Percentiles rank a stretch among this genome's conserved stretches.
These are phyloP conservation scores for Scaptomyza montana DNA, from an alignment of 1,140 invertebrate genomes.

Conservation along the genomic window DNA sequence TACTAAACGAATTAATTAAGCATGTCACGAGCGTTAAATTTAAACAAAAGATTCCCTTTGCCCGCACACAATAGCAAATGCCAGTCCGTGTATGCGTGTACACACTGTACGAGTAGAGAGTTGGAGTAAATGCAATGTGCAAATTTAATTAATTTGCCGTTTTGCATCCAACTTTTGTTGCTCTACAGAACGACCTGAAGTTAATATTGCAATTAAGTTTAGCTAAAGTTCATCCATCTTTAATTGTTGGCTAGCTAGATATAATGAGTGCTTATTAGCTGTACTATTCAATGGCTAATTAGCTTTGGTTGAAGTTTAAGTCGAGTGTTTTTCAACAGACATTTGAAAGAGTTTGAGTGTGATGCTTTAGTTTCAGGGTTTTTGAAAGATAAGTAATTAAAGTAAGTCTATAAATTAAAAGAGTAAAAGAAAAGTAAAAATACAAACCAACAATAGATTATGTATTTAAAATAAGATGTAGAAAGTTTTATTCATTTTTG, in stretches of 20 bases:
- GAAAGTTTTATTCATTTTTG: too few species aligned
- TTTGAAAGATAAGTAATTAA: too few species aligned
- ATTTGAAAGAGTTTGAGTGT: too few species aligned
- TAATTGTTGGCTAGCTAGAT: conserved; percentile 56
- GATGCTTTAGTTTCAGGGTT: too few species aligned
- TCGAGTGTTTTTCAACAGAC: too few species aligned
- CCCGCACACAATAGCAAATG: conserved; percentile 26
- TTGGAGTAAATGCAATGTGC: conserved; percentile 64
- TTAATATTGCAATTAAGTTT: conserved; percentile 71
- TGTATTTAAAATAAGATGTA: too few species aligned
- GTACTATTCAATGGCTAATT: conserved; percentile 10
- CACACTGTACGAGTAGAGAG: conserved; percentile 23
- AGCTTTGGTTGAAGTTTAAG: background rate
- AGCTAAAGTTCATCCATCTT: conserved; percentile 45
- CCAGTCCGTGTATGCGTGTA: conserved; percentile 13
- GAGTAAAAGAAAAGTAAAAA: too few species aligned
- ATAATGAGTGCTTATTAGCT: conserved; percentile 9
- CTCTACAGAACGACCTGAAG: conserved; percentile 22
- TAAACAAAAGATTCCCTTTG: conserved; percentile 62
- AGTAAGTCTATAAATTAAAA: too few species aligned
- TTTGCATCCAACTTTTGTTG: conserved; percentile 20
- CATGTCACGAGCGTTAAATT: conserved; percentile 72
- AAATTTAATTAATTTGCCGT: conserved; percentile 77
- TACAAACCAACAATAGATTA: too few species aligned
- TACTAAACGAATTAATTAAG: conserved; percentile 74